Conservation (phyloP, 2,113 vertebrate species). For the Colaptes auratus region DNA sequence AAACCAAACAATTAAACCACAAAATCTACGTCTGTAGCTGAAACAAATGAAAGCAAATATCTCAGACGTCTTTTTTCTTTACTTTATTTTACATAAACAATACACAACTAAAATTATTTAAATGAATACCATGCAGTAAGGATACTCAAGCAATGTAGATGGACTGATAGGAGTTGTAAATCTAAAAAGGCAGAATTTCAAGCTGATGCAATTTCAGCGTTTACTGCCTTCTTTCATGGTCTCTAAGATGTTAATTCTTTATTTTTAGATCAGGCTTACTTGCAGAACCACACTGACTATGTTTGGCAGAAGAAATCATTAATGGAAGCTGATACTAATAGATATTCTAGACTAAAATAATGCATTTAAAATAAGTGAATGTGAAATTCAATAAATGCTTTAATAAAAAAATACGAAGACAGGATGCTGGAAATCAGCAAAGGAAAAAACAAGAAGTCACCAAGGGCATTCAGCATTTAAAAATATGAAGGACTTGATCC, state of each 20-base stretch:
- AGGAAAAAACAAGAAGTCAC: background rate
- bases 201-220: background rate
- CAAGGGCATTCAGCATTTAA: background rate
- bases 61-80: background rate
- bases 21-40: background rate
- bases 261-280: constrained; percentile 27
- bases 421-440: background rate
- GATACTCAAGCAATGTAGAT: background rate
- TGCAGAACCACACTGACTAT: background rate
- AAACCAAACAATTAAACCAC: constrained; percentile 23
- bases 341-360: background rate
- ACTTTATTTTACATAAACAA: background rate
- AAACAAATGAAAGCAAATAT: background rate
- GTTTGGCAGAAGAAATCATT: constrained; percentile 12
- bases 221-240: background rate
- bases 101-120: background rate
- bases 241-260: background rate
- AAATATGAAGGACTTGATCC: background rate
- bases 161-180: background rate
- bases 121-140: background rate
- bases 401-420: background rate
- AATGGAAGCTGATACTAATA: background rate
- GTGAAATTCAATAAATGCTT: background rate
- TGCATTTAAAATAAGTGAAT: constrained; percentile 9
- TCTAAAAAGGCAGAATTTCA: background rate